Conservation (phyloP, 2,113 vertebrate species). For the Vireo altiloquus region DNA sequence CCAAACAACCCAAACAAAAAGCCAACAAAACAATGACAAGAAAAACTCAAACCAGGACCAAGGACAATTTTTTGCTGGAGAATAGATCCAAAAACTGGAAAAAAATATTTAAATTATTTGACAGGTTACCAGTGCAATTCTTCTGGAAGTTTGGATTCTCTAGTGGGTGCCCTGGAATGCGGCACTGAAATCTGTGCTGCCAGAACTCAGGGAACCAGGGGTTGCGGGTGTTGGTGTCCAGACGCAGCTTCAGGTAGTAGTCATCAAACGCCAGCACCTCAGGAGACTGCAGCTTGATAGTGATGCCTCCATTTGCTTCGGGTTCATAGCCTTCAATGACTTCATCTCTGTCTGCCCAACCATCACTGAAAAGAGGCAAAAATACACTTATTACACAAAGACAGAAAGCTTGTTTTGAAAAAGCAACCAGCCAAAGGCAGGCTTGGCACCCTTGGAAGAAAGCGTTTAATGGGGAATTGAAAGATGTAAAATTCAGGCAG, state of each 20-base stretch:
- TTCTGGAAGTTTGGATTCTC: constrained; percentile 93
- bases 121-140: constrained; percentile 87
- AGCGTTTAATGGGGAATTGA: neutral
- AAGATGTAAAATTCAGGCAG: neutral
- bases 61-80: neutral
- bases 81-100: neutral
- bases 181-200: constrained; percentile 98
- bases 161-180: constrained; percentile 84
- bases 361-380: constrained; percentile 80
- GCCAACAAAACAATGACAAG: fast-evolving
- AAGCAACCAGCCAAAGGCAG: neutral
- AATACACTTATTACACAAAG: neutral
- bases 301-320: constrained; percentile 96
- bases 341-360: constrained; percentile 98
- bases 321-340: constrained; percentile 95
- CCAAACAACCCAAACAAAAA: neutral
- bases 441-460: neutral
- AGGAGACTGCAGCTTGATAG: constrained; percentile 94
- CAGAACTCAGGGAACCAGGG: constrained; percentile 98
- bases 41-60: neutral
- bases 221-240: constrained; percentile 91
- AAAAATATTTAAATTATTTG: neutral
- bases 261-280: constrained; percentile 91
- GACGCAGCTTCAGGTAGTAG: constrained; percentile 91
- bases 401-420: neutral